phyloP scores from a whole-genome alignment of 2,888 invertebrate species.

The Trypoxylon attenuatum region DNA sequence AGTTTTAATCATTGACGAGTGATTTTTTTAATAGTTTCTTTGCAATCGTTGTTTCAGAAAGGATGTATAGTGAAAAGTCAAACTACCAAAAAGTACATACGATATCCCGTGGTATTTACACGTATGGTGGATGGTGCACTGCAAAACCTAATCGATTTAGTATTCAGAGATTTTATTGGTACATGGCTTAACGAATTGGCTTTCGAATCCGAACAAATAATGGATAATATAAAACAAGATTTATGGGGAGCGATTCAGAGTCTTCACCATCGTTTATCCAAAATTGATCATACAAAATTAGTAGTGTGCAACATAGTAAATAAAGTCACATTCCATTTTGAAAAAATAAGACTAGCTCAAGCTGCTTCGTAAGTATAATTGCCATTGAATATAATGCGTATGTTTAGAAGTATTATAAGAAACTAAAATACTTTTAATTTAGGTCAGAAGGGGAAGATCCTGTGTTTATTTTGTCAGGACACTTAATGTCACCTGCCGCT shows the following conservation, averaged over 20 bases:
- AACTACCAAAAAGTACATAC: slow-evolving; percentile 75
- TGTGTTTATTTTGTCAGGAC: slow-evolving; percentile 84
- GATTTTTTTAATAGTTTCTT: background rate
- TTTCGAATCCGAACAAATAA: slow-evolving; percentile 80
- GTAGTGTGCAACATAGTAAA: slow-evolving; percentile 89
- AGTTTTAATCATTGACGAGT: too few relatives aligned
- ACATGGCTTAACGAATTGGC: slow-evolving; percentile 85
- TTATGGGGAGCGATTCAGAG: slow-evolving; percentile 88
- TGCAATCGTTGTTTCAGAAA: slow-evolving; percentile 56
- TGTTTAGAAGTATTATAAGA: slow-evolving; percentile 8
- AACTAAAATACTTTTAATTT: slow-evolving; percentile 16
- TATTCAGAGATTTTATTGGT: slow-evolving; percentile 86
- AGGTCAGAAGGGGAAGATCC: slow-evolving; percentile 75
- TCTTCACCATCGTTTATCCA: slow-evolving; percentile 83
- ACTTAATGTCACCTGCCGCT: slow-evolving; percentile 83
- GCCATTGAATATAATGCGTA: slow-evolving; percentile 17
- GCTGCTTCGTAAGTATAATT: slow-evolving; percentile 80
- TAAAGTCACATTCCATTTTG: slow-evolving; percentile 89
- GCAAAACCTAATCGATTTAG: slow-evolving; percentile 87
- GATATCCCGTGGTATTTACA: slow-evolving; percentile 87
- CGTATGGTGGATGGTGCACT: slow-evolving; percentile 89
- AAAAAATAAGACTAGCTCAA: slow-evolving; percentile 86
- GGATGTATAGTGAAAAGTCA: slow-evolving; percentile 66
- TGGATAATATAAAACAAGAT: slow-evolving; percentile 84
- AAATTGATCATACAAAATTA: slow-evolving; percentile 88